Evolutionary conservation across 30 jellyfish, hydroid and myxozoan genomes (phyloP), one percentile per base, ranked within the genome.

Genomic region (Aurelia sp.): DNA sequence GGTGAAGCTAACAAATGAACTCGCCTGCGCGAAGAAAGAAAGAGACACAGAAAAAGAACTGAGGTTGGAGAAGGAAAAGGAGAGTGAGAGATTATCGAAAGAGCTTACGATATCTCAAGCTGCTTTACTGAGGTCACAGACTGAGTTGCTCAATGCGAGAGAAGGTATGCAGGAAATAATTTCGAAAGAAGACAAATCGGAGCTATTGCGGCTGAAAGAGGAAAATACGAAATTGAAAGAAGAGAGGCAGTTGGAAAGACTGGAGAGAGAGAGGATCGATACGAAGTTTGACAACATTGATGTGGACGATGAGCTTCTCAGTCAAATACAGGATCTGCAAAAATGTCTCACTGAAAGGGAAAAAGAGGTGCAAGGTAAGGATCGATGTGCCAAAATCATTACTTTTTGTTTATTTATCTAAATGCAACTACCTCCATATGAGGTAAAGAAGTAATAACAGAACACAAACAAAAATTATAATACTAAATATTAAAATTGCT

Each of bases 21-120:
- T 78, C 21, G 65, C 83, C 59, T 44, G 79, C 13, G 91, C 59
- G 5, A 78, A 88, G 77, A 86, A 68, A 38, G 95, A 86, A 20
- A 65, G 72, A 40, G 80, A 86, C 15, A 22, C 47, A 3, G 95
- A 86, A 57, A 86, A 41, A 22, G 90, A 86, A 41, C 58, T 18
- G 41, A 53, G 80, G 38, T 22, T 41, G 20, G 51, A 66, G 20
- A 6, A 55, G 13, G 95, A 75, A 60, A 20, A 63, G 60, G 64
- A 74, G 19, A 44, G 20, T 55, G 90, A 75, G 20, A 27, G 55
- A 20, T 47, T 67, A 2, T 63, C 47, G 13, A 21, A 40, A 12
- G 73, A 74, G 57, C 88, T 53, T 40, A 67, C 50, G n/a, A 80
- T 40, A 5, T 63, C 16, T 13, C 17, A 47, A 11, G 16, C 55